Base-by-base conservation (phyloP, 1,140 invertebrate species). In the Anoplolepis gracilipes region DNA sequence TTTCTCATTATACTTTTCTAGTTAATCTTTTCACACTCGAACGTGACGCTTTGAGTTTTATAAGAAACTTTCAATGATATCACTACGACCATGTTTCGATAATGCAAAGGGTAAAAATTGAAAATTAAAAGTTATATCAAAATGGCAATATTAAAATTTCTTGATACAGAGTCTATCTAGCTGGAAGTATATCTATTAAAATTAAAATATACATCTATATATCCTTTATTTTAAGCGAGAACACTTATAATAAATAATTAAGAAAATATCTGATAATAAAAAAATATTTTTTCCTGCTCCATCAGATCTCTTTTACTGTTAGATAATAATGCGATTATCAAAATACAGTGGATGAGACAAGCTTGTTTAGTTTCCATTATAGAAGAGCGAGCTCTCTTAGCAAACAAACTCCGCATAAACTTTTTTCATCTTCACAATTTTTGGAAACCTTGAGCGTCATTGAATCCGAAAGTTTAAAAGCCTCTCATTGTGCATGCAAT, bases 401-500 rank as follows among this genome's bases (percentile, higher is more conserved):
- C 33, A 33, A 55, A 39, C 4, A 16, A 62, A 22, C 16, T 33
- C 22, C 30, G 19, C 22, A 30, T 33, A 53, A 25, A 53, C 4
- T 53, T 53, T 53, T 78, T 78, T 78, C 6, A 78, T 49, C 61
- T 53, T 79, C 8, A 67, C 4, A 36, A 36, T 78, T 79, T 67
- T 79, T 13, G 33, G 6, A 25, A 36, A 16, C 22, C 49, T 42
- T 46, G 76, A 79, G 46, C 76, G 16, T 79, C 62, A 79, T 79
- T 79, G 76, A 53, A 69, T 49, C 30, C 62, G 76, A 69, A 79
- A 79, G 62, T 69, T 79, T 79, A 79, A 79, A 79, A 65, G 42
- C 62, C 22, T 67, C 30, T 53, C n/a, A 67, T 67, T 67, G 76
- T 69, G 19, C 62, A 46, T 13, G 10, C 2, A 79, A 62, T 67